Evolutionary conservation across 2,888 invertebrate genomes (phyloP), one percentile per base, ranked within the genome.

Genomic region (Itoplectis maculator): DNA sequence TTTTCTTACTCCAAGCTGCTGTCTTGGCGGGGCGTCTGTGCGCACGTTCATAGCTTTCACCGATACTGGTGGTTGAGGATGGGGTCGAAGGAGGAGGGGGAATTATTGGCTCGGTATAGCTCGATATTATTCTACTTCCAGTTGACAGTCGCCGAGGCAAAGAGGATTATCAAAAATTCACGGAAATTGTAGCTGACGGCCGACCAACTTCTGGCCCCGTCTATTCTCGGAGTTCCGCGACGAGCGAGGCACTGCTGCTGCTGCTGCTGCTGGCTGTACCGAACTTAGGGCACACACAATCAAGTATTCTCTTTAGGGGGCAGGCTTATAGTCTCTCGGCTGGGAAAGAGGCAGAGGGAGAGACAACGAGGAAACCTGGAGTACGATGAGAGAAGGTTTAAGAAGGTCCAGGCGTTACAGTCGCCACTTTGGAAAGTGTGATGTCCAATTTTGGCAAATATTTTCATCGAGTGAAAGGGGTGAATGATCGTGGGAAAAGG

Each of bases 221-320:
- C 76, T 76, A 76, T 76, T 76, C 59, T 40, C 23, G 59, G 54
- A 68, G 59, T 69, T 49, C 20, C 40, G 56, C 42, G 49, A 18
- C 40, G 49, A 37, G 49, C 49, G 23, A 42, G n/a, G 49, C 59
- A n/a, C 4, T 69, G 49, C n/a, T 5, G 29, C 29, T 29, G 29
- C 29, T 69, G 49, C 20, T n/a, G n/a, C n/a, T n/a, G n/a, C n/a
- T n/a, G n/a, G n/a, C n/a, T 2, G 6, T 40, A 61, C 23, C 11
- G 45, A 75, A 18, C 66, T 42, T 59, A 20, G 9, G 29, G 40
- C 35, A 51, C 45, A 47, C 56, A 47, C 56, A 3, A 76, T 76
- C 13, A 40, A 79, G 81, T 85, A 85, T 83, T 85, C 72, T 65
- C 49, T 75, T 85, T 79, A 84, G 13, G n/a, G 29, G 35, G 13